phyloP scores from a whole-genome alignment of 2,888 invertebrate genomes.

The Thera obeliscata region DNA sequence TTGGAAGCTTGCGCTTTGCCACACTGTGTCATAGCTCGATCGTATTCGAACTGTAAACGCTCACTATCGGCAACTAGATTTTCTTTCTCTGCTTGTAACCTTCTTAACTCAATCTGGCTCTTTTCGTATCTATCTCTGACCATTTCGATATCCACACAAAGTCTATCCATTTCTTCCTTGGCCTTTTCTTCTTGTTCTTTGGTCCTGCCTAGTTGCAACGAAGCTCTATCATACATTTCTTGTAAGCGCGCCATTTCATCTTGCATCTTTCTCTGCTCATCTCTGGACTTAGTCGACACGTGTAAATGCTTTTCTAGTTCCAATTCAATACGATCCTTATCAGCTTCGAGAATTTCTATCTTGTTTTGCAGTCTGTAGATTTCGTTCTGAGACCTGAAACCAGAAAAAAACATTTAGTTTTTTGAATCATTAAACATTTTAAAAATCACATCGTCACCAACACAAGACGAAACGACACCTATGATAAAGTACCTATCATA shows the following conservation, averaged over 20 bases:
- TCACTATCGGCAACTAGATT: slow-evolving; percentile 93
- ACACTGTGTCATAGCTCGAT: slow-evolving; percentile 93
- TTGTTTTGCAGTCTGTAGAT: slow-evolving; percentile 94
- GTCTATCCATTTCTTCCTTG: slow-evolving; percentile 91
- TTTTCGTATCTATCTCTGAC: slow-evolving; percentile 95
- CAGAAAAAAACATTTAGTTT: slow-evolving; percentile 24
- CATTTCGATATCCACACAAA: slow-evolving; percentile 93
- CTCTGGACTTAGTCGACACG: slow-evolving; percentile 91
- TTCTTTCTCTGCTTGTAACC: slow-evolving; percentile 93
- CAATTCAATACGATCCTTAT: slow-evolving; percentile 92
- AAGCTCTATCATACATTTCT: slow-evolving; percentile 94
- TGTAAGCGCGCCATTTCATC: slow-evolving; percentile 94
- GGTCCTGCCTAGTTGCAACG: slow-evolving; percentile 92
- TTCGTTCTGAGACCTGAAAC: slow-evolving; percentile 93
- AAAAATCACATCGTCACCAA: slow-evolving; percentile 59
- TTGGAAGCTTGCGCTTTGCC: slow-evolving; percentile 93
- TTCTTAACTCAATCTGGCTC: slow-evolving; percentile 92
- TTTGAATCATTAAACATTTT: slow-evolving; percentile 33
- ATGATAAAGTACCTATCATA: slow-evolving; percentile 89
- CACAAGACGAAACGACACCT: slow-evolving; percentile 77
- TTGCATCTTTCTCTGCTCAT: slow-evolving; percentile 93
- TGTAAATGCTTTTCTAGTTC: slow-evolving; percentile 94
- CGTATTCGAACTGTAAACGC: slow-evolving; percentile 93
- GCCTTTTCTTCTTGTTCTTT: slow-evolving; percentile 96
- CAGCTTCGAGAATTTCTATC: slow-evolving; percentile 93